A percentile compares a stretch with the other conserved stretches of the same genome.
These are phyloP conservation scores for Hassar affinis DNA, from an alignment of 2,113 vertebrate genomes.

Conservation along the genomic window DNA sequence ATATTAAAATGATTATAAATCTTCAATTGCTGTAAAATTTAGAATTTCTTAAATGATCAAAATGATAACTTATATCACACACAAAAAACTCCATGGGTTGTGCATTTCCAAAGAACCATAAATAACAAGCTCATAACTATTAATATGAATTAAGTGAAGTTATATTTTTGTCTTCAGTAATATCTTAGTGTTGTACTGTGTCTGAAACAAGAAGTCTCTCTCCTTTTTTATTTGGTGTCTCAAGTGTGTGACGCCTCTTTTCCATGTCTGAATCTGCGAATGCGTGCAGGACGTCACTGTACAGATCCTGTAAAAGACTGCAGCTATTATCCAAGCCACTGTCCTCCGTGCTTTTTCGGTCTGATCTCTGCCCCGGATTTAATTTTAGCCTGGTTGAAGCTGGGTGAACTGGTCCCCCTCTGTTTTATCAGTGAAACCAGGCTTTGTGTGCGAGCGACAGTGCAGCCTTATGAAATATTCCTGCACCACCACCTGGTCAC, in stretches of 20 bases:
- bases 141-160: not conserved
- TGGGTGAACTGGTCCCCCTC: conserved; percentile 68
- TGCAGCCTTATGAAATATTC: conserved; percentile 70
- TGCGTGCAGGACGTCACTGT: not conserved
- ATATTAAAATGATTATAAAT: too few relatives aligned
- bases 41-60: too few relatives aligned
- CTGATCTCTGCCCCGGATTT: conserved; percentile 61
- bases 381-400: conserved; percentile 70
- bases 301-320: conserved; percentile 60
- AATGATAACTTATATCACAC: too few relatives aligned
- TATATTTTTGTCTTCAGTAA: not conserved
- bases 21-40: too few relatives aligned
- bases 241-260: not conserved
- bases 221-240: not conserved
- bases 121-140: not conserved
- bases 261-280: not conserved
- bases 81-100: not conserved
- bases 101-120: not conserved
- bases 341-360: conserved; percentile 29
- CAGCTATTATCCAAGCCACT: conserved; percentile 63
- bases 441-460: conserved; percentile 61
- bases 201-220: not conserved
- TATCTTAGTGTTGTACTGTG: not conserved
- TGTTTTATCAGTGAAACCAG: conserved; percentile 64
- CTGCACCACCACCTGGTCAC: conserved; percentile 69